Evolutionary conservation across 1,140 invertebrate genomes (phyloP).

Genomic region (Procambarus clarkii): DNA sequence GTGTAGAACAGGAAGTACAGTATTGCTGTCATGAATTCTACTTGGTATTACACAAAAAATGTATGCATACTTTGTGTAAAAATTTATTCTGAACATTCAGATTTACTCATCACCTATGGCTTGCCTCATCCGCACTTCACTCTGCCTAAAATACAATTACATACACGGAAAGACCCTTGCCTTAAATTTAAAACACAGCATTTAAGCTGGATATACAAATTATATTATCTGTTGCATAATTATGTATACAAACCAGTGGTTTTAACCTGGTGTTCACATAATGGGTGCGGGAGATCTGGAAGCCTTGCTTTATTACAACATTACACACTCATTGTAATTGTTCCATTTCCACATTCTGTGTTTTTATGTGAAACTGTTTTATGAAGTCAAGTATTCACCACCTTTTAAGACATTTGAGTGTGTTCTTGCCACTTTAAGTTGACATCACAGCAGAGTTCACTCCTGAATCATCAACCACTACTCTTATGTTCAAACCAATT

Average conservation of each 20-base stretch:
- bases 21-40: not conserved
- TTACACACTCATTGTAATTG: not conserved
- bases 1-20: not conserved
- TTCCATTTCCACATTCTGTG: not conserved
- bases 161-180: conserved; percentile 24
- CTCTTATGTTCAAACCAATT: not conserved
- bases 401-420: not conserved
- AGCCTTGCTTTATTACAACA: not conserved
- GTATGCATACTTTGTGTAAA: not conserved
- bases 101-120: conserved; percentile 38
- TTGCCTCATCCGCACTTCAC: conserved; percentile 35
- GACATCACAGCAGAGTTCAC: conserved; percentile 6
- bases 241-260: not conserved
- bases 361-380: not conserved
- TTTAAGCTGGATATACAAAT: not conserved
- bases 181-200: not conserved
- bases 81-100: conserved; percentile 13
- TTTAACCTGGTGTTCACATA: not conserved
- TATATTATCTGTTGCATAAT: conserved; percentile 2
- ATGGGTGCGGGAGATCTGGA: not conserved
- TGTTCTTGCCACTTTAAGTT: not conserved
- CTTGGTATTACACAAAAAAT: not conserved
- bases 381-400: not conserved
- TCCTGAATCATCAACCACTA: not conserved
- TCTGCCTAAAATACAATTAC: conserved; percentile 27